Conservation (phyloP, 1,140 invertebrate species). For the Andricus grossulariae region DNA sequence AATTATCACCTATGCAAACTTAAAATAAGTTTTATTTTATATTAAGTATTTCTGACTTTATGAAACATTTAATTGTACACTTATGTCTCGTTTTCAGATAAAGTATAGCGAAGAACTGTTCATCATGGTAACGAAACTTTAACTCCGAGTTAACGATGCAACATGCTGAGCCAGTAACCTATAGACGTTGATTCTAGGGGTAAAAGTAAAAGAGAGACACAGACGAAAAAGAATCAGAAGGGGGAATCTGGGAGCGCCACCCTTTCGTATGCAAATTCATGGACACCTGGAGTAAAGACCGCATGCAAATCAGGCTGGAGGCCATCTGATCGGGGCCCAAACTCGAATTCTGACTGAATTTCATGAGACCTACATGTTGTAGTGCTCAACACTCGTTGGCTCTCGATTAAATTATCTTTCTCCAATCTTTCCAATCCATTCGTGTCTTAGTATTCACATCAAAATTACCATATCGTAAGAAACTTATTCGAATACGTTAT, state of each 20-base stretch:
- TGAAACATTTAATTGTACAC: background rate
- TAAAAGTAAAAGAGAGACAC: conserved; percentile 43
- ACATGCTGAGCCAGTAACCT: conserved; percentile 67
- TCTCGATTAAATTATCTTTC: background rate
- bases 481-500: too few species aligned
- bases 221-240: conserved; percentile 36
- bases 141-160: conserved; percentile 61
- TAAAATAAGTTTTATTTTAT: background rate
- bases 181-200: conserved; percentile 60
- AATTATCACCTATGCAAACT: background rate
- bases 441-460: too few species aligned
- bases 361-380: conserved; percentile 5
- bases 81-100: conserved; percentile 7
- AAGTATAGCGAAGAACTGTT: background rate
- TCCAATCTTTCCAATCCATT: too few species aligned
- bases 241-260: conserved; percentile 60
- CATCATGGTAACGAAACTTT: conserved; percentile 56
- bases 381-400: background rate
- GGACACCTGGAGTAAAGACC: conserved; percentile 72
- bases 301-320: conserved; percentile 69
- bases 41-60: background rate
- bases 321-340: conserved; percentile 48
- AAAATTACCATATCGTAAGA: too few species aligned
- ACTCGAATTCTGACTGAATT: conserved; percentile 13
- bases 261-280: conserved; percentile 72